phyloP scores from a whole-genome alignment of 2,797 vertebrate genomes.

The Oreortyx pictus region DNA sequence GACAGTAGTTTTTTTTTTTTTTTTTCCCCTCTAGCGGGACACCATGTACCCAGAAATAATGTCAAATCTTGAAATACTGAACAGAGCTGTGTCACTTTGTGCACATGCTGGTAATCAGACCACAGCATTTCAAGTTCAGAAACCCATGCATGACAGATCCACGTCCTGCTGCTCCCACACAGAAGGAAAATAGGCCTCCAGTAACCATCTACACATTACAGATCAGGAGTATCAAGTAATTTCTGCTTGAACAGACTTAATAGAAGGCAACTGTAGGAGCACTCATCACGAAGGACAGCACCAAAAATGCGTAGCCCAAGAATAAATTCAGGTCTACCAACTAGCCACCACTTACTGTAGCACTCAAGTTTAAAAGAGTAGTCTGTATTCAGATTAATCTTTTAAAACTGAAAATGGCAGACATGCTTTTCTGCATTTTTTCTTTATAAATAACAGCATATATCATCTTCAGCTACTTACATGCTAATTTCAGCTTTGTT shows the following conservation, averaged over 20 bases:
- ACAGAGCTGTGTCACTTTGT: neutral
- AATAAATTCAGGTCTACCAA: neutral
- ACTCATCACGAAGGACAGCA: neutral
- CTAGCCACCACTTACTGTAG: neutral
- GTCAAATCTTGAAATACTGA: neutral
- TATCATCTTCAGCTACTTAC: neutral
- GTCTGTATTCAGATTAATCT: neutral
- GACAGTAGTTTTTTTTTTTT: neutral
- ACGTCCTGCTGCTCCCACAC: neutral
- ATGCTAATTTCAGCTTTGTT: neutral
- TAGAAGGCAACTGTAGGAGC: neutral
- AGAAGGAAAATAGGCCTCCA: neutral
- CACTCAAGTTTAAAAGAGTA: neutral
- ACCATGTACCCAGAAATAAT: neutral
- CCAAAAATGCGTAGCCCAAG: neutral
- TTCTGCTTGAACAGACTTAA: neutral
- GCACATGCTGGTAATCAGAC: accelerated
- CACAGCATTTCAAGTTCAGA: neutral
- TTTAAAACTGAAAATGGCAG: too few relatives aligned
- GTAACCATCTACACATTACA: neutral
- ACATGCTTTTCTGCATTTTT: too few relatives aligned
- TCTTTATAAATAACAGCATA: neutral
- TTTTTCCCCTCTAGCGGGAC: neutral
- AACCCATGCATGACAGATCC: neutral
- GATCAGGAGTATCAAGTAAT: neutral